Base-by-base conservation (phyloP, 1,140 invertebrate genomes). In the Melitaea cinxia region DNA sequence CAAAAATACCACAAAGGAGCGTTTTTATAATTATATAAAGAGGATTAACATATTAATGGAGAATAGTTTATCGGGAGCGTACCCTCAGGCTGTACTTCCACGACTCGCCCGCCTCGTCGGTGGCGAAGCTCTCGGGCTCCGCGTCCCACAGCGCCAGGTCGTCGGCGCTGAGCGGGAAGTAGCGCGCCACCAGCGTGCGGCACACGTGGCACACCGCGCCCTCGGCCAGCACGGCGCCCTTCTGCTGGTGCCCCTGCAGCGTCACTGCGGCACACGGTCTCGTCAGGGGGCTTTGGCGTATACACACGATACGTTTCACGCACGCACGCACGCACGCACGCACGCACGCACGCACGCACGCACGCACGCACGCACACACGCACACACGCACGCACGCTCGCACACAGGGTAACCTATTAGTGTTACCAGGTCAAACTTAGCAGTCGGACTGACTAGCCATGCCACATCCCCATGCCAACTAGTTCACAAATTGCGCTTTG, bases 61-160 rank as follows among this genome's bases (percentile, higher is more conserved):
- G 24, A 26, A 26, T 6, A 2, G 6, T 26, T 4, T 26, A 26
- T 4, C 24, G 33, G 95, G 92, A 95, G n/a, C 19, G 15, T 93
- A 64, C 96, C 92, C 95, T 93, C 47, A 98, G 89, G 75, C 94
- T 97, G 81, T 97, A 99, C 83, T 97, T 98, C 95, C 96, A 98
- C 37, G 95, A 95, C 87, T 98, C 97, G 9, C 96, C 96, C 21
- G 94, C 94, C 90, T 98, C 97, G 82, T 98, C 97, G 56, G 95
- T 94, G 59, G 94, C 95, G 90, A 97, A 98, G 69, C 94, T 95
- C 92, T 99, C 97, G 0, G 97, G 97, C 91, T 98, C 96, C 7
- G 93, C 93, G 77, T 97, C 95, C 98, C 97, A 99, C n/a, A 94
- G 91, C 54, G 95, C 94, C 42, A 99, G 89, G 85, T 99, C 98